Base-by-base conservation (phyloP, 2,113 vertebrate genomes). In the Machaerirhynchus nigripectus region DNA sequence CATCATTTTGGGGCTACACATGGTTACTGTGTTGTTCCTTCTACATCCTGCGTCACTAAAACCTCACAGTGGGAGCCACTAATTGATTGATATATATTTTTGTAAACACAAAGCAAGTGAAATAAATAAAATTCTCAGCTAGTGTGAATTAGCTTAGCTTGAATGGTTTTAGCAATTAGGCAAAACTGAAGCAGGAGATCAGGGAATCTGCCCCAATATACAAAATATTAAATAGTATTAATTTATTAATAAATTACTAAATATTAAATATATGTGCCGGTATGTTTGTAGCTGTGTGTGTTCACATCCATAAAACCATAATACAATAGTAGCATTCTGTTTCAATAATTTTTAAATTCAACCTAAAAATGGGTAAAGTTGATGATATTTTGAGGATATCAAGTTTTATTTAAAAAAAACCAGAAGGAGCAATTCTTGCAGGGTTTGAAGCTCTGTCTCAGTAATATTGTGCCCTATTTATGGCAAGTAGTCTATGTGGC, bases 11-110 rank as follows among this genome's bases (percentile, higher is more conserved):
- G 7, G 26, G 26, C 23, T 63, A 35, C 19, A 39, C 0, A 2
- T 5, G 0, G 8, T 30, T 40, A 80, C 15, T 0, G 0, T 28
- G 13, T 26, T 22, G 16, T 12, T 26, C 37, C 33, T 85, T 85
- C 52, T 57, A 16, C 11, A n/a, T 24, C 27, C 37, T 4, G 1
- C 21, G 2, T 52, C 67, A 67, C 26, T 53, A 50, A 89, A 67
- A 49, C 9, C n/a, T 77, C 20, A 26, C 13, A 3, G 24, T 56
- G 24, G 84, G 40, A 77, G 56, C 44, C 52, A 81, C 31, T 59
- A 31, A 59, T 35, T 50, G 6, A 70, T 42, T 61, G 23, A 26
- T 35, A 71, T 1, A 23, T 15, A 23, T 53, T 28, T 77, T 21
- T 78, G 14, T 46, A 81, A 78, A 75, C 26, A 67, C 9, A 56